Base-by-base conservation (phyloP, 37 sponge, comb jelly and placozoan species). In the Beroe ovata region DNA sequence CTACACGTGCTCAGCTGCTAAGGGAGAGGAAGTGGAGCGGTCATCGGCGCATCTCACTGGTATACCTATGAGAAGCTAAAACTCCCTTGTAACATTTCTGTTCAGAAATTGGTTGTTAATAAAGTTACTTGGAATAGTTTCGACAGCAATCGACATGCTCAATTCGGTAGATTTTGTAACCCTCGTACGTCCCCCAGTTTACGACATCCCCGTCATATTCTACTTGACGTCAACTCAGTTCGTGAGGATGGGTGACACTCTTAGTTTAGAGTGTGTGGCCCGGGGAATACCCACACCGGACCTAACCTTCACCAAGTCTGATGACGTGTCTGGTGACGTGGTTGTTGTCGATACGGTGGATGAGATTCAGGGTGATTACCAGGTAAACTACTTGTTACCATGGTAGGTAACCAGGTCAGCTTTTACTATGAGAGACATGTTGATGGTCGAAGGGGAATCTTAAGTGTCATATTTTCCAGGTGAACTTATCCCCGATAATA, bases 201-300 rank as follows among this genome's bases (percentile, higher is more conserved):
- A 36, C 38, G 84, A 77, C 54, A 33, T 77, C n/a, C 84, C 84
- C 54, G 84, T 36, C 54, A 77, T 77, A 37, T 21, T n/a, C 28
- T 77, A 32, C 54, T 42, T 39, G 54, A 28, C 25, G 4, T 23
- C 26, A 25, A 35, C 26, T 19, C 84, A 77, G 84, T 8, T 30
- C 8, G 84, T 77, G 28, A 77, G 84, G 25, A 54, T 42, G 22
- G 84, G 84, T n/a, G 84, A 39, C 54, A 77, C 36, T 4, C 36
- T 77, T 1, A 77, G 54, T 25, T 14, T 77, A 20, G 84, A 77
- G 28, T 77, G 84, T 42, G 84, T 77, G 1, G 84, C 84, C 19
- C 21, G 84, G 54, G 84, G 84, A 2, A 41, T 42, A 11, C 84
- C 84, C 21, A 35, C 41, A 11, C 84, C 84, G 4, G n/a, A 26